phyloP scores from a whole-genome alignment of 2,888 invertebrate genomes.

The Anthophora plumipes region DNA sequence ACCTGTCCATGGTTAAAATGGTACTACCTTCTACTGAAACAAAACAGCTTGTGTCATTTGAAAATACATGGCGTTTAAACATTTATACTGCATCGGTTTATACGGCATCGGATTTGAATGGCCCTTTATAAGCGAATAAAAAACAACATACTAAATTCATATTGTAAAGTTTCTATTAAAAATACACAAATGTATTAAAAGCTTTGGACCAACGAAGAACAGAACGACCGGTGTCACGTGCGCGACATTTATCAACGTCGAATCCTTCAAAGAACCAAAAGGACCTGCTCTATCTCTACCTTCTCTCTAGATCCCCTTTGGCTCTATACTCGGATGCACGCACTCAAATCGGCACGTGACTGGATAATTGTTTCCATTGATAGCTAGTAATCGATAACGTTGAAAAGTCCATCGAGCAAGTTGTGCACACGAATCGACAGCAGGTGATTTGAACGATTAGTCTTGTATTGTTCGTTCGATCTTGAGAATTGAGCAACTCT shows the following conservation, averaged over 20 bases:
- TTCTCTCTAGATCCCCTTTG: conserved; percentile 33
- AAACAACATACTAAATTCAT: neutral
- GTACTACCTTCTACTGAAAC: no score
- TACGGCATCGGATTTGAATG: no score
- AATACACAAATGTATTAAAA: conserved; percentile 3
- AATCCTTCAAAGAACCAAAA: conserved; percentile 53
- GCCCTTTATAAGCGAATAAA: neutral
- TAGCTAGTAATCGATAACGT: conserved; percentile 66
- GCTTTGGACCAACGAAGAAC: conserved; percentile 5
- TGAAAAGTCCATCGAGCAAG: conserved; percentile 62
- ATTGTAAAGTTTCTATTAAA: neutral
- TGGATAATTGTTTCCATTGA: conserved; percentile 73
- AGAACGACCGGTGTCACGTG: conserved; percentile 61
- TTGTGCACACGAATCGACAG: conserved; percentile 43
- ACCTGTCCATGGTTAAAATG: no score
- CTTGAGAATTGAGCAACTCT: neutral
- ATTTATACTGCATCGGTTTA: no score
- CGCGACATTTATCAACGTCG: conserved; percentile 70
- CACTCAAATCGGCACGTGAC: conserved; percentile 66
- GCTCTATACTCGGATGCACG: conserved; percentile 29
- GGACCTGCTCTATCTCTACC: conserved; percentile 62
- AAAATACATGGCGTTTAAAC: no score
- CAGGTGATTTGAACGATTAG: conserved; percentile 60
- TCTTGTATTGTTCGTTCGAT: neutral
- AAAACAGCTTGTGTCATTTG: no score